phyloP scores from a whole-genome alignment of 1,140 invertebrate genomes.

The Atta texana region DNA sequence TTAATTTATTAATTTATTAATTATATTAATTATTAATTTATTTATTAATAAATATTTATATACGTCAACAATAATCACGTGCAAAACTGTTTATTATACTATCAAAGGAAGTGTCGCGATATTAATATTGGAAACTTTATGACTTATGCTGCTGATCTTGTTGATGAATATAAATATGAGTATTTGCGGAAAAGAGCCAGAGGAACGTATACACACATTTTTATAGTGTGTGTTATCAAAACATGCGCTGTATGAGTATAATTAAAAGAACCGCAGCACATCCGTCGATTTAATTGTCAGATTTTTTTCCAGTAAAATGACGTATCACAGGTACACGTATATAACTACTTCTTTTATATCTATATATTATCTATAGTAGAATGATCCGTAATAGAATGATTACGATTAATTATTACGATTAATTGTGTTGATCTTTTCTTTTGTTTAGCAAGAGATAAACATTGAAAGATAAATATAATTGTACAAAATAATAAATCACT shows the following conservation, averaged over 20 bases:
- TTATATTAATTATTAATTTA: no score
- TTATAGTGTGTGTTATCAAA: neutral
- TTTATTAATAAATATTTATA: conserved; percentile 11
- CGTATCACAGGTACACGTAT: neutral
- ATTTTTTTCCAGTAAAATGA: neutral
- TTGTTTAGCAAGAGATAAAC: neutral
- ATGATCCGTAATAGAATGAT: neutral
- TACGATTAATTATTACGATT: conserved; percentile 13
- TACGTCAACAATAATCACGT: neutral
- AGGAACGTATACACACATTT: neutral
- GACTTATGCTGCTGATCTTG: neutral
- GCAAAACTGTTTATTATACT: neutral
- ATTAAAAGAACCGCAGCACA: neutral
- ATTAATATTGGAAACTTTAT: conserved; percentile 9
- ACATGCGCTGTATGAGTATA: neutral
- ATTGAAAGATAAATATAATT: conserved; percentile 4
- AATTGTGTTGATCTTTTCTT: conserved; percentile 38
- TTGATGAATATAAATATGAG: neutral
- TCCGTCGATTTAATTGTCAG: conserved; percentile 12
- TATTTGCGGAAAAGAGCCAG: neutral
- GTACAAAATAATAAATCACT: neutral
- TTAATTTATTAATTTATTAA: no score
- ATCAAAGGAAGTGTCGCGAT: neutral
- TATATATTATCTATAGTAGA: neutral
- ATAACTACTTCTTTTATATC: neutral